These are phyloP conservation scores for Lipotes vexillifer DNA, from an alignment of 2,113 vertebrate genomes.

Conservation along the genomic window DNA sequence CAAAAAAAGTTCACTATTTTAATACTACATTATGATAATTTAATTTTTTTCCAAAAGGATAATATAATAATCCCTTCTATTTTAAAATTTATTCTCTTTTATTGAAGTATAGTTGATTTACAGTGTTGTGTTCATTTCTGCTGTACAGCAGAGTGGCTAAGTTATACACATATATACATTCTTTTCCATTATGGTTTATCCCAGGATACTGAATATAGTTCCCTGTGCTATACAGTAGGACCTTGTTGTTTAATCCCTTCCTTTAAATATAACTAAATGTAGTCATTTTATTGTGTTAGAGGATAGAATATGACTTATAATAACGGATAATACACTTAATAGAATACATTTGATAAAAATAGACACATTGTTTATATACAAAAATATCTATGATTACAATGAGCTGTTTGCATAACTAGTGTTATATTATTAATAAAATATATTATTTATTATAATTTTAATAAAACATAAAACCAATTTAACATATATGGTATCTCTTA, in stretches of 20 bases:
- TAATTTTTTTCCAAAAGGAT: not conserved
- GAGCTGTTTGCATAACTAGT: slow-evolving; percentile 63
- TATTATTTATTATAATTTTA: slow-evolving; percentile 71
- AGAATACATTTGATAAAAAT: slow-evolving; percentile 53
- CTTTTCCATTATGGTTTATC: not conserved
- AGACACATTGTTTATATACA: not conserved
- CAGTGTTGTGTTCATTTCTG: not conserved
- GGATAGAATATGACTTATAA: not conserved
- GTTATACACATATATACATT: not conserved
- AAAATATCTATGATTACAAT: slow-evolving; percentile 51
- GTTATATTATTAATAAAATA: slow-evolving; percentile 62
- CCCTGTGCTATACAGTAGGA: not conserved
- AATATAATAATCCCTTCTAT: not conserved
- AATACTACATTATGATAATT: slow-evolving; percentile 20
- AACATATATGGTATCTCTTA: slow-evolving; percentile 26
- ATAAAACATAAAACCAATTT: slow-evolving; percentile 65
- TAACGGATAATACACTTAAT: not conserved
- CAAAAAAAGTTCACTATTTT: not conserved
- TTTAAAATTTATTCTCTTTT: not conserved
- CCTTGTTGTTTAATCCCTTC: not conserved
- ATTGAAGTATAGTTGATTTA: not conserved
- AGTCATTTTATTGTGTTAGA: not conserved
- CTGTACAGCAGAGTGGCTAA: not conserved
- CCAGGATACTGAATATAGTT: not conserved
- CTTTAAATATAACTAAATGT: not conserved